Conservation (phyloP, 2,113 vertebrate species). For the Tetrax tetrax region DNA sequence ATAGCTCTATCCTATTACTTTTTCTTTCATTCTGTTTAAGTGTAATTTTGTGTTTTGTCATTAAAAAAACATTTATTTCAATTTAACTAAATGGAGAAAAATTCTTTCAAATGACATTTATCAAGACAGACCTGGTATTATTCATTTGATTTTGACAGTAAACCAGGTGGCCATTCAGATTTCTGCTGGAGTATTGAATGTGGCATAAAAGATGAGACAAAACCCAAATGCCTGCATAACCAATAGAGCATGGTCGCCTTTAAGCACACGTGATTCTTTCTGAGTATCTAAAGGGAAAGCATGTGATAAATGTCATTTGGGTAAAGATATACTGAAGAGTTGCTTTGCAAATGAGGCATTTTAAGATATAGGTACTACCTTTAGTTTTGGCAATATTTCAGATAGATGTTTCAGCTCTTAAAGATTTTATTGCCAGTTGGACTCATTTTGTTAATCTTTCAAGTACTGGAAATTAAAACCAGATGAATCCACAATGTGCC, state of each 20-base stretch:
- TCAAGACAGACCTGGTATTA: not conserved
- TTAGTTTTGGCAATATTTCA: not conserved
- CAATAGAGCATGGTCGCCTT: not conserved
- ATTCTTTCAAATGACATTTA: not conserved
- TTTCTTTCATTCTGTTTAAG: not conserved
- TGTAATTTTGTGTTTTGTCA: not conserved
- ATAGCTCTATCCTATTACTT: not conserved
- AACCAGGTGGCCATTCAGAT: not conserved
- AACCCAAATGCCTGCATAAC: not conserved
- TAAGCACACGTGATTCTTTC: not conserved
- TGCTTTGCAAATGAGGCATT: not conserved
- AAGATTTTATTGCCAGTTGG: constrained; percentile 1
- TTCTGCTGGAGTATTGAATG: not conserved
- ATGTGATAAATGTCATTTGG: not conserved
- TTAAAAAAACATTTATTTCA: not conserved
- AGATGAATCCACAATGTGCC: constrained; percentile 7
- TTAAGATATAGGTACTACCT: not conserved
- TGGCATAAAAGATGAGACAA: not conserved
- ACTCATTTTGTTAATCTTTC: constrained; percentile 30
- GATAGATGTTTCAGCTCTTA: not conserved
- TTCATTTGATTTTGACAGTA: not conserved
- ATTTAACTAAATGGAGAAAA: not conserved
- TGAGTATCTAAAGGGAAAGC: not conserved
- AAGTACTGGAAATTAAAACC: constrained; percentile 7
- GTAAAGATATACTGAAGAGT: not conserved